These are phyloP conservation scores for Henricia sp. DNA, from an alignment of 53 echinoderm and acorn worm genomes.

Conservation along the genomic window DNA sequence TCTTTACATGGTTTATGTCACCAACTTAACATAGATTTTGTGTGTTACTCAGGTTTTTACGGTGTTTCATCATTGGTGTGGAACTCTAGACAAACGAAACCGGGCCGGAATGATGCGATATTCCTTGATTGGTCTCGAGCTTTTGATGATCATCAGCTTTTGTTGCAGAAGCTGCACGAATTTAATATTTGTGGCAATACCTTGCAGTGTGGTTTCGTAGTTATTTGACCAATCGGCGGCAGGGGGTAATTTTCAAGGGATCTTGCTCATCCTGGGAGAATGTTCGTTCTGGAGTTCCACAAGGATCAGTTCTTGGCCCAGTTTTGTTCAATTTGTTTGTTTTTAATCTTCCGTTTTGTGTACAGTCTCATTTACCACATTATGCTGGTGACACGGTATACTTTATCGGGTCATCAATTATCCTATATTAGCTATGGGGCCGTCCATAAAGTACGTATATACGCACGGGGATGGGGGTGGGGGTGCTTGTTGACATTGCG, in stretches of 20 bases:
- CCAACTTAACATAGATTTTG: not conserved
- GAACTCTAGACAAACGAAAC: not conserved
- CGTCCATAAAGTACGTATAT: no score
- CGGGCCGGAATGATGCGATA: not conserved
- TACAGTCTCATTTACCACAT: not conserved
- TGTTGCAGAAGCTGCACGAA: slow-evolving; percentile 22
- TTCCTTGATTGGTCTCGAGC: slow-evolving; percentile 8
- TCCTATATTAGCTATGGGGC: no score
- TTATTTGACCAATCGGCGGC: slow-evolving; percentile 5
- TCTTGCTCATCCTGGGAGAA: not conserved
- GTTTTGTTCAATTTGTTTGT: not conserved
- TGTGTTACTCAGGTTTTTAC: not conserved
- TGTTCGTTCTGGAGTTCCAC: not conserved
- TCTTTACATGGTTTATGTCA: not conserved
- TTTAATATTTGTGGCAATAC: slow-evolving; percentile 11
- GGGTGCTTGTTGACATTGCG: no score
- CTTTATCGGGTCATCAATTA: not conserved
- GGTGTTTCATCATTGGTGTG: slow-evolving; percentile 3
- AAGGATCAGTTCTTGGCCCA: not conserved
- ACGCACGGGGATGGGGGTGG: no score
- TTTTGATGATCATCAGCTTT: slow-evolving; percentile 33
- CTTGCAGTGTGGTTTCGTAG: slow-evolving; percentile 26
- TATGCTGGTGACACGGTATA: no score
- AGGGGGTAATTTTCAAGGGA: slow-evolving; percentile 32
- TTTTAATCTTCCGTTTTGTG: not conserved